phyloP scores from a whole-genome alignment of 2,113 vertebrate genomes.

The Cephalopholis sonnerati region DNA sequence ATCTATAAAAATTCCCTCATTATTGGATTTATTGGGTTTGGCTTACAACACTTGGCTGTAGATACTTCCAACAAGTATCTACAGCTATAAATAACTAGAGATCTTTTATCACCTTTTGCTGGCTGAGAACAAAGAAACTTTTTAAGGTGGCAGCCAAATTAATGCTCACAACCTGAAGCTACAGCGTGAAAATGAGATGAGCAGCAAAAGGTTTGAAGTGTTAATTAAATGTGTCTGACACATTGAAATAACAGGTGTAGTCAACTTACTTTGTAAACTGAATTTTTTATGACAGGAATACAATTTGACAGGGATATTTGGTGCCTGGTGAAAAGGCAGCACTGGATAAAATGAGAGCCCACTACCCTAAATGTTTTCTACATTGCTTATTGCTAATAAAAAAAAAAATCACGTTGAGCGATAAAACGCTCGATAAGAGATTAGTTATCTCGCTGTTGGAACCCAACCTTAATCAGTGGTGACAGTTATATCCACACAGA shows the following conservation, averaged over 20 bases:
- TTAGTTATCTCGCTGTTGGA: neutral
- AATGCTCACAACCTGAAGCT: neutral
- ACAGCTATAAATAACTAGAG: neutral
- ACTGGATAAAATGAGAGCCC: neutral
- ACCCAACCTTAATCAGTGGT: neutral
- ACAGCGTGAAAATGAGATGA: neutral
- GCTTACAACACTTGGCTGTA: neutral
- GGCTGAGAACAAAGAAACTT: neutral
- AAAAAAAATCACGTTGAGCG: neutral
- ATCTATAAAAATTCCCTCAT: neutral
- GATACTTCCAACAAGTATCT: neutral
- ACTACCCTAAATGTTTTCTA: neutral
- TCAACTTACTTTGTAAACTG: neutral
- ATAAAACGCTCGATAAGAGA: neutral
- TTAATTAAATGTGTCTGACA: neutral
- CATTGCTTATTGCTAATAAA: neutral
- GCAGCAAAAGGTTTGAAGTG: neutral
- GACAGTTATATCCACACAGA: neutral
- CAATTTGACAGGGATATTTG: neutral
- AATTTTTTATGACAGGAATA: neutral
- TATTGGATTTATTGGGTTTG: neutral
- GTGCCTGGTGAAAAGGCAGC: neutral
- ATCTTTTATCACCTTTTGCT: neutral
- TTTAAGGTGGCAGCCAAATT: neutral
- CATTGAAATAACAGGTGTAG: neutral